Conservation (phyloP, 2,888 invertebrate species). For the Matsumyia berberina region DNA sequence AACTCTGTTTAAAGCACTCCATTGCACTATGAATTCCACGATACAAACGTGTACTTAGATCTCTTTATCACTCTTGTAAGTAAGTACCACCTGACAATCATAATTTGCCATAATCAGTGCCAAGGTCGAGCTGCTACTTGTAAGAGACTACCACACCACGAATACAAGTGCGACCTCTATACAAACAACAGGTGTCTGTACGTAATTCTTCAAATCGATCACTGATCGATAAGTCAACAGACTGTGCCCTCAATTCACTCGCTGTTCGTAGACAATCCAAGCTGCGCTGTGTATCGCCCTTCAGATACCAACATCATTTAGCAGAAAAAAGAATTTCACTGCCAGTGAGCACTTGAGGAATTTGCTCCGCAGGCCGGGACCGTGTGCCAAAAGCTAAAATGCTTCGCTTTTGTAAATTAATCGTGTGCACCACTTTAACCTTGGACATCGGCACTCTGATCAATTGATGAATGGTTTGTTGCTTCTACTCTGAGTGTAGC, state of each 20-base stretch:
- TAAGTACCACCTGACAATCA: background rate
- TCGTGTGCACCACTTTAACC: slow-evolving; percentile 48
- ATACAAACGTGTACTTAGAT: too few species aligned
- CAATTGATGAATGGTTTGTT: slow-evolving; percentile 40
- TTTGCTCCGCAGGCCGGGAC: slow-evolving; percentile 18
- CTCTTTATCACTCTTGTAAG: background rate
- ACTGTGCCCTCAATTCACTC: slow-evolving; percentile 43
- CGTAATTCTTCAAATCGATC: slow-evolving; percentile 13
- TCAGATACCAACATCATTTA: slow-evolving; percentile 26
- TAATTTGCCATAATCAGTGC: slow-evolving; percentile 35
- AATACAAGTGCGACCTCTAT: background rate
- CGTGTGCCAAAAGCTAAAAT: slow-evolving; percentile 52
- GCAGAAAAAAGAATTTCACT: slow-evolving; percentile 20
- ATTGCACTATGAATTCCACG: too few species aligned
- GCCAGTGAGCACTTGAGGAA: slow-evolving; percentile 46
- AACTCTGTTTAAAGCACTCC: too few species aligned
- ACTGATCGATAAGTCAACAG: slow-evolving; percentile 18
- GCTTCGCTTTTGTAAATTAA: slow-evolving; percentile 36
- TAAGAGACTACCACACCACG: slow-evolving; percentile 7
- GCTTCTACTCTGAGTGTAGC: slow-evolving; percentile 1
- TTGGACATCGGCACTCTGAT: slow-evolving; percentile 53
- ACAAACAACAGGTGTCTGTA: slow-evolving; percentile 51
- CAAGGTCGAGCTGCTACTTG: slow-evolving; percentile 20
- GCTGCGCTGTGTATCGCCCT: slow-evolving; percentile 37
- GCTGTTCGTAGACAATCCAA: background rate